These are phyloP conservation scores for Cynoglossus semilaevis DNA, from an alignment of 2,113 vertebrate species.

Conservation along the genomic window DNA sequence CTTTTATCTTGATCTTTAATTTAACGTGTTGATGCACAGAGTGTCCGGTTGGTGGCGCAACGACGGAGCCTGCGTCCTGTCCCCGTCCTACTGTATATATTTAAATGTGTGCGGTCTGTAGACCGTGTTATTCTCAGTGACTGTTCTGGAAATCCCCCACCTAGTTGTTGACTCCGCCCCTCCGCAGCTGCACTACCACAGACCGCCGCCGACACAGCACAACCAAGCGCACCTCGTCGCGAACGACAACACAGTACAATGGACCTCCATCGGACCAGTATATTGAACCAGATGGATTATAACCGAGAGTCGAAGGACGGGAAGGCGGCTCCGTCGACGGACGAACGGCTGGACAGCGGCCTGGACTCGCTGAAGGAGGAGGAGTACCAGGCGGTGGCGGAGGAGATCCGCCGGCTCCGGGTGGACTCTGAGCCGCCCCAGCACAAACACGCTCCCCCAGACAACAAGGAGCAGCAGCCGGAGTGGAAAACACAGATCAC, in stretches of 20 bases:
- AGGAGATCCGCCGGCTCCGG: constrained; percentile 78
- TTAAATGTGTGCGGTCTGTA: constrained; percentile 48
- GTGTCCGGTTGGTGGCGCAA: no score
- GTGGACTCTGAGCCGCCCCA: constrained; percentile 63
- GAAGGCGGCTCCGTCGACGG: constrained; percentile 56
- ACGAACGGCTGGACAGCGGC: constrained; percentile 91
- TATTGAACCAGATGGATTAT: constrained; percentile 73
- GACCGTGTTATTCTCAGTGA: constrained; percentile 66
- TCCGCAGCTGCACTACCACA: constrained; percentile 12
- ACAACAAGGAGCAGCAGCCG: constrained; percentile 25
- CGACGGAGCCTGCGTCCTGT: no score
- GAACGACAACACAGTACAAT: constrained; percentile 30
- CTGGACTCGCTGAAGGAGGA: constrained; percentile 93
- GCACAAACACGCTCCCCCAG: constrained; percentile 10
- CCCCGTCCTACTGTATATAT: no score
- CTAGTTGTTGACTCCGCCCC: constrained; percentile 59
- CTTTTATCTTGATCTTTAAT: no score
- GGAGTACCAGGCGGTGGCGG: constrained; percentile 83
- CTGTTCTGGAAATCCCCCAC: constrained; percentile 80
- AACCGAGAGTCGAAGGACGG: constrained; percentile 73
- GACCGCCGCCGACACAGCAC: background rate
- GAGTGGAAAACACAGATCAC: constrained; percentile 85
- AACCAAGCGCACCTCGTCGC: constrained; percentile 26
- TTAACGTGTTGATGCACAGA: no score
- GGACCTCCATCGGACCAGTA: constrained; percentile 64